Base-by-base conservation (phyloP, 2,797 vertebrate species). In the Xenops minutus region DNA sequence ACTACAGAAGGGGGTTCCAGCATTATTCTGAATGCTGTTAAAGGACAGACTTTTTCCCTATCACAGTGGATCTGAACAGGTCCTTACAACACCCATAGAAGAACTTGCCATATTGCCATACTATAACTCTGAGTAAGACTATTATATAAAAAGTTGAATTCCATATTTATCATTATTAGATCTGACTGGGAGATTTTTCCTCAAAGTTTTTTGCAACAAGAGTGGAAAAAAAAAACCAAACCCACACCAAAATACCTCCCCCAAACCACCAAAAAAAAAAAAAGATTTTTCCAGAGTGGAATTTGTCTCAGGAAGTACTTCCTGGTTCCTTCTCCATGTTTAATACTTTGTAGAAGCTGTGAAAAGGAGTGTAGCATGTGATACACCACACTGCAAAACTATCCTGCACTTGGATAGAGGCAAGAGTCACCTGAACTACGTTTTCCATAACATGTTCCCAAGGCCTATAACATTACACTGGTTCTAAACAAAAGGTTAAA, bases 71-170 rank as follows among this genome's bases (percentile, higher is more conserved):
- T 48, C 37, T 54, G 58, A 80, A 48, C 32, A 75, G 49, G 63
- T 61, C 2, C 0, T 43, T 75, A 43, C 5, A 56, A 18, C 0
- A 2, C 29, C 46, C 52, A 19, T 0, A 36, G 49, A 51, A 56
- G 16, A 83, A 49, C 13, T 88, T 67, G 13, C 22, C 23, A 49
- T 22, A 46, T 88, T 67, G 13, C 22, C 23, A 49, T 22, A 46
- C 9, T 10, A 1, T n/a, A 85, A 37, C 6, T 73, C 22, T 19
- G 26, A 56, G 17, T 36, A 29, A 6, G 46, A 11, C 16, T 59
- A 23, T 36, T 58, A 62, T 71, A 75, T 52, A 21, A 37, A 6
- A 63, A 10, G 7, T 7, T 63, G 5, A 63, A 55, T 29, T 73
- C 7, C 13, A 6, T 44, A 13, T 36, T 71, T 58, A 32, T 59